Evolutionary conservation across 2,888 invertebrate species (phyloP).

Genomic region (Acholoe squamosa): DNA sequence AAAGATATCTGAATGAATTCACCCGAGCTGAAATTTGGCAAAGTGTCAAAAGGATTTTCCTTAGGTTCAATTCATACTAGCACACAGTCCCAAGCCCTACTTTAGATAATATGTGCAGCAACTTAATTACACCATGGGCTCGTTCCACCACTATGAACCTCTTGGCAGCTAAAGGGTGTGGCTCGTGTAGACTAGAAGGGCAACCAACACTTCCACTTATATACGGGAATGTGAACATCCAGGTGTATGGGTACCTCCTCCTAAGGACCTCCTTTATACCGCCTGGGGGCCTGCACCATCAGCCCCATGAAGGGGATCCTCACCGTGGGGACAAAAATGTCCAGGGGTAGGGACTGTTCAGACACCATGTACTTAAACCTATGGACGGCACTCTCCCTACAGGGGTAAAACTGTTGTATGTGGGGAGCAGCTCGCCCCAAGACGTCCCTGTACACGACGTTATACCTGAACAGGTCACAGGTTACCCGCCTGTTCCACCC

Average conservation of each 20-base stretch:
- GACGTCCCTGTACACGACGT: neutral
- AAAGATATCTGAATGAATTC: too few species aligned
- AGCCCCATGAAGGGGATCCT: conserved; percentile 28
- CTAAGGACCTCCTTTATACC: neutral
- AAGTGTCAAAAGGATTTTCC: too few species aligned
- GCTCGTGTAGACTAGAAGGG: neutral
- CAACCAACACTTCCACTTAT: conserved; percentile 51
- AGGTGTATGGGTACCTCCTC: conserved; percentile 27
- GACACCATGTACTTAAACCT: neutral
- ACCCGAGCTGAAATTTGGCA: too few species aligned
- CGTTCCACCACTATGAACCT: too few species aligned
- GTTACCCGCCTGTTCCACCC: neutral
- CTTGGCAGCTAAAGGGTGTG: too few species aligned
- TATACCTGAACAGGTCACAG: neutral
- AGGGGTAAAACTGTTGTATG: neutral
- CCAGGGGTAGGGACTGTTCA: neutral
- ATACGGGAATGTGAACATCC: conserved; percentile 16
- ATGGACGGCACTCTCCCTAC: neutral
- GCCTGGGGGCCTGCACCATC: conserved; percentile 28
- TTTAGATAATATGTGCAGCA: too few species aligned
- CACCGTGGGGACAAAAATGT: conserved; percentile 14
- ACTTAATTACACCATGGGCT: too few species aligned
- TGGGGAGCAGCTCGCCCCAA: neutral
- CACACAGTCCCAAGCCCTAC: too few species aligned
- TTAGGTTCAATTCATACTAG: too few species aligned